Evolutionary conservation across 2,888 invertebrate genomes (phyloP).

Genomic region (Sylvicola fuscatus): DNA sequence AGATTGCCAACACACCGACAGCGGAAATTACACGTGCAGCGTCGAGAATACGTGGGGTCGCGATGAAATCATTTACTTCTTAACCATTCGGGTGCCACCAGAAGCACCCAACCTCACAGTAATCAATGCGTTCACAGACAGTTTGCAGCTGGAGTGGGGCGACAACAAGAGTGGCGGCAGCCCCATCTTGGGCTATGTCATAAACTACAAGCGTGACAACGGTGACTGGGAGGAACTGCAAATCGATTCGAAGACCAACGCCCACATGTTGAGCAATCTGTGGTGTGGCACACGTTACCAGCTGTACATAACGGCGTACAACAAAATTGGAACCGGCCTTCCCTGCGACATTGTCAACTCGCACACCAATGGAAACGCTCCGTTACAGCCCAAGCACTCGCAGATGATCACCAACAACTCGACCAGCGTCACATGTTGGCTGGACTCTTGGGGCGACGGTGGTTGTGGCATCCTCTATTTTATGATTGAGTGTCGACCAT

Average conservation of each 20-base stretch:
- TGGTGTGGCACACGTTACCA: conserved; percentile 81
- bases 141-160: conserved; percentile 61
- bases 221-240: conserved; percentile 86
- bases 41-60: conserved; percentile 69
- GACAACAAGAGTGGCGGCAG: conserved; percentile 67
- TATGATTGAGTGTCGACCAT: conserved; percentile 55
- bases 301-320: conserved; percentile 75
- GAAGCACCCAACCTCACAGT: conserved; percentile 66
- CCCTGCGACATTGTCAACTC: conserved; percentile 77
- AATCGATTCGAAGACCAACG: conserved; percentile 59
- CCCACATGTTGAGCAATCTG: conserved; percentile 57
- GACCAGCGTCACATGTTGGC: conserved; percentile 67
- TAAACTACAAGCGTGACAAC: conserved; percentile 74
- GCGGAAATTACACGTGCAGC: conserved; percentile 75
- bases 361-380: conserved; percentile 61
- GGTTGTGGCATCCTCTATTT: conserved; percentile 76
- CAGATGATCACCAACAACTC: conserved; percentile 70
- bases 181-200: conserved; percentile 63
- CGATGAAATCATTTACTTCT: conserved; percentile 60
- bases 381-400: conserved; percentile 57
- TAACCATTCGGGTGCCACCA: conserved; percentile 56
- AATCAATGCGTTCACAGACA: conserved; percentile 63
- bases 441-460: conserved; percentile 76
- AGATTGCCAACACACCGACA: conserved; percentile 57
- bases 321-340: conserved; percentile 72